Base-by-base conservation (phyloP, 2,797 vertebrate species). In the Dallia pectoralis region DNA sequence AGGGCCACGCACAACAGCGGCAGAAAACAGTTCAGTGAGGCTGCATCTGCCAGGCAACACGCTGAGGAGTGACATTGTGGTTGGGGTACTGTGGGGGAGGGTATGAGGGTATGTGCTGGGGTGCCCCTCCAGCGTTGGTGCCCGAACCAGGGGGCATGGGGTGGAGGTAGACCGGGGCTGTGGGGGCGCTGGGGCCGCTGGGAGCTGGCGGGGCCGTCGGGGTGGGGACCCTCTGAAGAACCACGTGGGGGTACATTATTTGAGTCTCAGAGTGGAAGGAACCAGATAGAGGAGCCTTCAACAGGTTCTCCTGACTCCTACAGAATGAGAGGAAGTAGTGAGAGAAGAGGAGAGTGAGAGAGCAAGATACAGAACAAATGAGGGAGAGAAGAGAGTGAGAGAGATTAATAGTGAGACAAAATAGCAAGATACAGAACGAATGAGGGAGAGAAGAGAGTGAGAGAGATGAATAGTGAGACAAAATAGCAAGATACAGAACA, bases 271-370 rank as follows among this genome's bases (percentile, higher is more conserved):
- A 84, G 69, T 82, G 87, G 83, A 92, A 91, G 44, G 92, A 84
- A 15, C 91, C 91, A 0, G 91, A 87, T 30, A 91, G 72, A 9
- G 91, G 85, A 1, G 84, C 82, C 80, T 92, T 93, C 81, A 93
- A 82, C 61, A 93, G 75, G 81, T 88, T 93, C 86, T 94, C 93
- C 81, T 94, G 93, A 81, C 92, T 93, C 87, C 93, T 93, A 82
- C 6, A 59, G 12, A 68, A n/a, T 16, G 14, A 19, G 40, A 5
- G 61, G 12, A 16, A 63, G 27, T 27, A 49, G 67, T 8, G 40
- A 49, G 67, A 64, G 61, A 22, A 8, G 2, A 25, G 32, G 2
- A 19, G 61, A n/a, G n/a, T n/a, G n/a, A n/a, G n/a, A n/a, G n/a
- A n/a, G n/a, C n/a, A 1, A 71, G 44, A 29, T 16, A 69, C 25